These are phyloP conservation scores for Conger conger DNA, from an alignment of 2,113 vertebrate species.

Conservation along the genomic window DNA sequence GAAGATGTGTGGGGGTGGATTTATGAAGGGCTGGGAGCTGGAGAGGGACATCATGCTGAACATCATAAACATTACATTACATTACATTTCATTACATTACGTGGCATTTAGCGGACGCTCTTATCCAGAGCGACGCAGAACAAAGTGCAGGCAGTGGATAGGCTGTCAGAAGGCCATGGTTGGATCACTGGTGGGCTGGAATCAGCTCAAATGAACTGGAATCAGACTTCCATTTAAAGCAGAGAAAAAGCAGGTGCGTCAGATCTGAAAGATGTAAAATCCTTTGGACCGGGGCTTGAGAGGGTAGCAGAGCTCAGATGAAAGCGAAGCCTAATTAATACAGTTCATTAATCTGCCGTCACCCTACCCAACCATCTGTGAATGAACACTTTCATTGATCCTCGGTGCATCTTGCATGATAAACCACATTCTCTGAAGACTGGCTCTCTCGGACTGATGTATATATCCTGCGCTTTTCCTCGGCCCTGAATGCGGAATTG, in stretches of 20 bases:
- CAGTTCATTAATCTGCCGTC: conserved; percentile 44
- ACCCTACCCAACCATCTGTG: conserved; percentile 25
- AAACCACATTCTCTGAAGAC: conserved; percentile 31
- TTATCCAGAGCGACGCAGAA: too few relatives aligned
- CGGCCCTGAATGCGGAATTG: neutral
- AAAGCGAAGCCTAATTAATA: conserved; percentile 45
- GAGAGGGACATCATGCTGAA: neutral
- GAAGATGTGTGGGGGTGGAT: neutral
- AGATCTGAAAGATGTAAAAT: conserved; percentile 4
- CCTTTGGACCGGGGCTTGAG: conserved; percentile 1
- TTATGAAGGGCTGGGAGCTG: neutral
- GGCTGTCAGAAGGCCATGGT: neutral
- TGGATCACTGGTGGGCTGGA: neutral
- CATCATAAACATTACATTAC: too few relatives aligned
- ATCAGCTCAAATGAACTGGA: neutral
- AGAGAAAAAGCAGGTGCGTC: neutral
- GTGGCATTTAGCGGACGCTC: too few relatives aligned
- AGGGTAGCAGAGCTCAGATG: conserved; percentile 24
- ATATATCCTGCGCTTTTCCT: neutral
- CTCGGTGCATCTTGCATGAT: conserved; percentile 33
- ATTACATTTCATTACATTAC: too few relatives aligned
- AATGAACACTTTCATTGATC: conserved; percentile 45
- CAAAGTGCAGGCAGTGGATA: too few relatives aligned
- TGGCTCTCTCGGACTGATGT: conserved; percentile 20
- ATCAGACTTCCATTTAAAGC: neutral